A percentile compares a stretch with the other conserved stretches of the same genome.
Conservation (phyloP, 2,797 vertebrate species). For the Bovichtus variegatus region DNA sequence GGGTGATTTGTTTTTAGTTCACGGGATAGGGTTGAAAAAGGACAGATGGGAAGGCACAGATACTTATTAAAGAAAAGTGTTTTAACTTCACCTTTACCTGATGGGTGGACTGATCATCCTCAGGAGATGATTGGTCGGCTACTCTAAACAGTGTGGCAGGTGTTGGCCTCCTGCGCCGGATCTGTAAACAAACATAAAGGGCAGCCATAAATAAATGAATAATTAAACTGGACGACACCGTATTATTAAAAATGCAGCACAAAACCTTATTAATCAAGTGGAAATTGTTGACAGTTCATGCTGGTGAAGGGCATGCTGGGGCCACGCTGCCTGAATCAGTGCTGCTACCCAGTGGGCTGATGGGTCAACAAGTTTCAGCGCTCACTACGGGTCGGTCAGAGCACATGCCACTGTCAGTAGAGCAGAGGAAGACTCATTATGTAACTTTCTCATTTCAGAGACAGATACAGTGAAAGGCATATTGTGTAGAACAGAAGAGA, state of each 20-base stretch:
- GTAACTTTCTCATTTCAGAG: conserved; percentile 1
- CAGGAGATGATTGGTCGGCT: conserved; percentile 93
- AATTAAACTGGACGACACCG: conserved; percentile 19
- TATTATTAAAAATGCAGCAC: conserved; percentile 48
- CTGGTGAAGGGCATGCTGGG: conserved; percentile 14
- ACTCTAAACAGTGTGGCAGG: conserved; percentile 96
- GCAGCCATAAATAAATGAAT: conserved; percentile 54
- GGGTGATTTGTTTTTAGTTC: not conserved
- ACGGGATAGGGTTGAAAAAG: not conserved
- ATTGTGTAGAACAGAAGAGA: conserved; percentile 3
- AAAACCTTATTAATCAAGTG: conserved; percentile 36
- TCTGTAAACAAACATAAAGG: conserved; percentile 80
- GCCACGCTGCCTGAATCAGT: conserved; percentile 29
- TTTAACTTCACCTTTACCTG: conserved; percentile 88
- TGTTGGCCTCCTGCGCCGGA: conserved; percentile 95
- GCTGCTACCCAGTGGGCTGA: conserved; percentile 21
- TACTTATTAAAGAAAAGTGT: conserved; percentile 45
- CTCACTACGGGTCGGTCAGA: conserved; percentile 26
- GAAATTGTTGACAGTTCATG: conserved; percentile 32
- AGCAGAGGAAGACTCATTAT: conserved; percentile 31
- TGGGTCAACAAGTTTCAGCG: conserved; percentile 22
- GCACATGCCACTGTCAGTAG: conserved; percentile 3
- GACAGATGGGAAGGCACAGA: conserved; percentile 13
- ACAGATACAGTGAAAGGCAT: not conserved
- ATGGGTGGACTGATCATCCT: conserved; percentile 91